Percentiles rank a stretch among this genome's conserved stretches.
Evolutionary conservation across 1,140 invertebrate genomes (phyloP).

Genomic region (Lamellibrachia luymesi): DNA sequence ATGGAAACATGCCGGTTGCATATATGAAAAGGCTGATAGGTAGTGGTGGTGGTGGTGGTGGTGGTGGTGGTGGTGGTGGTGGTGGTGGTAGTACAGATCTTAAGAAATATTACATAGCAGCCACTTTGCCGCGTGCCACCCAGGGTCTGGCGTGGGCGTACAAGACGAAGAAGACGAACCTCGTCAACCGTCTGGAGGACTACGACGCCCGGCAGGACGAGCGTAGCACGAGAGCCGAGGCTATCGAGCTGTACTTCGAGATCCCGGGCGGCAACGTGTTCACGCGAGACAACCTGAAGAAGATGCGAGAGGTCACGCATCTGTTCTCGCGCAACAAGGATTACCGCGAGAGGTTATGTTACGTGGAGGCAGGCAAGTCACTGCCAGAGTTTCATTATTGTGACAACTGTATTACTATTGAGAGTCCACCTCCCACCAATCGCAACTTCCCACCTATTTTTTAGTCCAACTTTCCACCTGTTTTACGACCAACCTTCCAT

Average conservation of each 20-base stretch:
- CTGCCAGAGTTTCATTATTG: too few relatives aligned
- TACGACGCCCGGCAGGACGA: not conserved
- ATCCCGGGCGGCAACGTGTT: conserved; percentile 23
- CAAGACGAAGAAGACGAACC: not conserved
- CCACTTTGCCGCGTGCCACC: not conserved
- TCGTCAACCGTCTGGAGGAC: conserved; percentile 39
- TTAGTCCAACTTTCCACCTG: too few relatives aligned
- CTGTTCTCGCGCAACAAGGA: not conserved
- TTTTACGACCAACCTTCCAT: too few relatives aligned
- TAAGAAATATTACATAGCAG: not conserved
- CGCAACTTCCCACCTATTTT: too few relatives aligned
- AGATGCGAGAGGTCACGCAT: conserved; percentile 13
- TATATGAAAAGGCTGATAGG: too few relatives aligned
- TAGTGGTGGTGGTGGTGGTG: too few relatives aligned
- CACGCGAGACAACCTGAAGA: conserved; percentile 3
- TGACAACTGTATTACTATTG: too few relatives aligned
- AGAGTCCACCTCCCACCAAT: too few relatives aligned
- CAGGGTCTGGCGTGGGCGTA: conserved; percentile 7
- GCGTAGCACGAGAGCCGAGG: not conserved
- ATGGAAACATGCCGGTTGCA: too few relatives aligned
- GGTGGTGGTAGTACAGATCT: not conserved
- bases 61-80: not conserved
- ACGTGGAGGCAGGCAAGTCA: conserved; percentile 17
- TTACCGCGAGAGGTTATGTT: conserved; percentile 38
- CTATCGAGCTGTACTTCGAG: conserved; percentile 15